phyloP scores from a whole-genome alignment of 2,888 invertebrate species.

The Epirrhoe alternata region DNA sequence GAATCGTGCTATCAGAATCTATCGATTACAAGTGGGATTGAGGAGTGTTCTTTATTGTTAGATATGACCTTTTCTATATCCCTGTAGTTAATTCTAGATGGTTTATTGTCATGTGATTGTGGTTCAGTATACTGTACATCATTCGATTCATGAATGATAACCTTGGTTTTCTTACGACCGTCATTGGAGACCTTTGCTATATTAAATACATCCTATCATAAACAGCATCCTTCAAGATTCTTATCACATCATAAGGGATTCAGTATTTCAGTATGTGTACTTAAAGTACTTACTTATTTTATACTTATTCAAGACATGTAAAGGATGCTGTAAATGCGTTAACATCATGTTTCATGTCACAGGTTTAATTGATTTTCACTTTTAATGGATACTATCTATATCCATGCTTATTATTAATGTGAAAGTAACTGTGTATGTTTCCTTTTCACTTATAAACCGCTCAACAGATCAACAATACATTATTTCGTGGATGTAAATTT shows the following conservation, averaged over 20 bases:
- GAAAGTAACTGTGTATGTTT: too few relatives aligned
- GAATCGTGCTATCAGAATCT: slow-evolving; percentile 55
- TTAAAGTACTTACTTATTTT: too few relatives aligned
- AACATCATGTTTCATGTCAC: background rate
- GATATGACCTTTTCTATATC: slow-evolving; percentile 53
- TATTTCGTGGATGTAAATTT: too few relatives aligned
- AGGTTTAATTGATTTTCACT: background rate
- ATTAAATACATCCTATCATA: background rate
- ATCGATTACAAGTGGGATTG: slow-evolving; percentile 58
- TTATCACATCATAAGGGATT: too few relatives aligned
- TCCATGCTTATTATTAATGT: too few relatives aligned
- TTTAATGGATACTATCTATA: background rate
- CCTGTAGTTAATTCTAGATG: slow-evolving; percentile 50
- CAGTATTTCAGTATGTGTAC: too few relatives aligned
- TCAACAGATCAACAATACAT: too few relatives aligned
- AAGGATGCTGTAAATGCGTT: background rate
- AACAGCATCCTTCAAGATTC: too few relatives aligned
- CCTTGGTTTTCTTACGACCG: slow-evolving; percentile 1
- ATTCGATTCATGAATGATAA: background rate
- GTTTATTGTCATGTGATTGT: slow-evolving; percentile 46
- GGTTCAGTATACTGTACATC: background rate
- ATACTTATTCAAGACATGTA: background rate
- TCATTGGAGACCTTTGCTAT: background rate
- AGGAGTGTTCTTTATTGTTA: slow-evolving; percentile 54
- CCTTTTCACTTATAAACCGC: too few relatives aligned